phyloP scores from a whole-genome alignment of 2,888 invertebrate genomes.

The Cryptus armator region DNA sequence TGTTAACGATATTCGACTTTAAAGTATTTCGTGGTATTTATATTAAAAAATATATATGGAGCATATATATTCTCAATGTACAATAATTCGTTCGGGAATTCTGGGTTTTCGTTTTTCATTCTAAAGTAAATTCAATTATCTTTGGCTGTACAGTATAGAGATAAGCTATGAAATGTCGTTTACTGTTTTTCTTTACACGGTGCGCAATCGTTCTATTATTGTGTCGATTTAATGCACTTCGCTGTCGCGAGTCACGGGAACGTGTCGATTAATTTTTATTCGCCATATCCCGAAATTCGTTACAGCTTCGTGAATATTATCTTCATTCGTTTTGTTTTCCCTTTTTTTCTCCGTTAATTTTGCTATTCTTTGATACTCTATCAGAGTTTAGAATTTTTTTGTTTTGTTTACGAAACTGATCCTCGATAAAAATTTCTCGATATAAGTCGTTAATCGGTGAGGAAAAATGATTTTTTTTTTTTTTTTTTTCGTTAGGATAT shows the following conservation, averaged over 20 bases:
- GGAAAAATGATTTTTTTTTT: slow-evolving; percentile 28
- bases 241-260: neutral
- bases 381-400: slow-evolving; percentile 3
- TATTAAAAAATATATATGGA: slow-evolving; percentile 67
- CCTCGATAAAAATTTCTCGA: slow-evolving; percentile 19
- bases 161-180: slow-evolving; percentile 44
- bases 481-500: slow-evolving; percentile 19
- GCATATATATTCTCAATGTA: slow-evolving; percentile 63
- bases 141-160: slow-evolving; percentile 64
- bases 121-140: slow-evolving; percentile 53
- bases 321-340: neutral
- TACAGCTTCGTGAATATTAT: slow-evolving; percentile 14
- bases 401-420: slow-evolving; percentile 5
- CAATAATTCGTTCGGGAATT: slow-evolving; percentile 48
- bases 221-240: slow-evolving; percentile 1
- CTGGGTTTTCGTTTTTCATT: slow-evolving; percentile 21
- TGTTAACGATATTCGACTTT: slow-evolving; percentile 18
- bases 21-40: slow-evolving; percentile 41
- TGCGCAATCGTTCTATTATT: neutral
- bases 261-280: slow-evolving; percentile 9
- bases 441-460: slow-evolving; percentile 8
- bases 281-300: slow-evolving; percentile 11
- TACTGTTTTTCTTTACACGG: slow-evolving; percentile 21
- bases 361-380: neutral
- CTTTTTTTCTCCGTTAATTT: neutral